phyloP scores from a whole-genome alignment of 2,888 invertebrate genomes.

The Fissipunctia ypsillon region DNA sequence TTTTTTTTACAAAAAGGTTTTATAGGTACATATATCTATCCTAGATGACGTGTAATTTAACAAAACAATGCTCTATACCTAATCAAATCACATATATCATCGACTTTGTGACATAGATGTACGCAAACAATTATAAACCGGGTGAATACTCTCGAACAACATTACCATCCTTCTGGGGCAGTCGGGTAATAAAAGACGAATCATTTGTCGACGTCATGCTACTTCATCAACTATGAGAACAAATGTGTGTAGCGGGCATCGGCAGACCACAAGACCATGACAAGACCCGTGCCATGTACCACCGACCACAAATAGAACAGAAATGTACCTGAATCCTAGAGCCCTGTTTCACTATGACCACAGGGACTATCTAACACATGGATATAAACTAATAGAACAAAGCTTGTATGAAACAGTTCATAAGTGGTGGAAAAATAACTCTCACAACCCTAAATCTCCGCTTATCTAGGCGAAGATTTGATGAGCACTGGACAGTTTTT shows the following conservation, averaged over 20 bases:
- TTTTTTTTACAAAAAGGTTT: no score
- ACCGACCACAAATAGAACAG: slow-evolving; percentile 33
- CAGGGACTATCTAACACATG: background rate
- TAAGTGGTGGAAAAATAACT: background rate
- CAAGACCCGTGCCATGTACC: slow-evolving; percentile 1
- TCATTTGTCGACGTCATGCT: slow-evolving; percentile 41
- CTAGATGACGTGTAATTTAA: no score
- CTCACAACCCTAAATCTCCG: background rate
- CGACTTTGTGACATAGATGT: no score
- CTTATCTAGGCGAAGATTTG: slow-evolving; percentile 4
- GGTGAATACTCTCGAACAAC: no score
- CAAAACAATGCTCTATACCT: no score
- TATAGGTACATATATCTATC: no score
- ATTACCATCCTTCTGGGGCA: no score
- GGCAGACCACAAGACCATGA: slow-evolving; percentile 26
- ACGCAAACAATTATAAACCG: no score
- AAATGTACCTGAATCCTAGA: background rate
- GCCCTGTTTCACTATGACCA: background rate
- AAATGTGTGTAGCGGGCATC: slow-evolving; percentile 25
- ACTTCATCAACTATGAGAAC: slow-evolving; percentile 42
- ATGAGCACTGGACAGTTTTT: slow-evolving; percentile 10
- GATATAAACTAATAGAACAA: background rate
- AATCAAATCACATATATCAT: no score
- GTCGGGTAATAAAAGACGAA: slow-evolving; percentile 34
- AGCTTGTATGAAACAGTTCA: background rate